phyloP scores from a whole-genome alignment of 2,888 invertebrate species.

The Corythucha ciliata region DNA sequence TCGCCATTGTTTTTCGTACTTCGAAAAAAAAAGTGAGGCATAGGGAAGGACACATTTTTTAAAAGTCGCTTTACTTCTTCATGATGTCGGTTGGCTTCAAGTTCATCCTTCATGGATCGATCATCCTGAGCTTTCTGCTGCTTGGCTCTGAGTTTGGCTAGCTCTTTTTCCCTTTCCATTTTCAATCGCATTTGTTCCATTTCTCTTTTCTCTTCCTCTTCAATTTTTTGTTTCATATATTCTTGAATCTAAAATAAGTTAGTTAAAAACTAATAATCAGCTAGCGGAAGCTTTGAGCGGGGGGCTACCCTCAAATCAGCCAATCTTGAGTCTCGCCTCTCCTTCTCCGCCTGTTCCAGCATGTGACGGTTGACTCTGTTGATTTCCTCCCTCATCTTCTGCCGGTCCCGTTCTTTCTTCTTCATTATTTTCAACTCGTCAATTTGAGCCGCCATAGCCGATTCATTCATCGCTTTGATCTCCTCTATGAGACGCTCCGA shows the following conservation, averaged over 20 bases:
- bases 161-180: conserved; percentile 55
- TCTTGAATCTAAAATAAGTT: conserved; percentile 45
- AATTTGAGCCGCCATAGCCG: conserved; percentile 55
- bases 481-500: conserved; percentile 47
- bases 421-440: conserved; percentile 45
- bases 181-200: conserved; percentile 48
- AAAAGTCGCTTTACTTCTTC: conserved; percentile 44
- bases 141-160: conserved; percentile 45
- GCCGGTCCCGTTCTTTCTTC: conserved; percentile 47
- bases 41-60: not conserved
- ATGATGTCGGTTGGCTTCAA: conserved; percentile 46
- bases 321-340: conserved; percentile 56
- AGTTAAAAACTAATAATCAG: too few relatives aligned
- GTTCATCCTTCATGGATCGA: conserved; percentile 45
- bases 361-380: conserved; percentile 51
- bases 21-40: conserved; percentile 41
- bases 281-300: too few relatives aligned
- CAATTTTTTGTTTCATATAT: conserved; percentile 53
- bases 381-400: conserved; percentile 37
- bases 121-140: conserved; percentile 49
- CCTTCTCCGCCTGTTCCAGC: conserved; percentile 51
- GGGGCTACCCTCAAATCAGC: conserved; percentile 49
- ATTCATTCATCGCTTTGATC: conserved; percentile 39
- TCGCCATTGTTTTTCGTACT: conserved; percentile 61
- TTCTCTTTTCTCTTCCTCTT: conserved; percentile 49